Conservation (phyloP, 2,888 invertebrate species). For the Diachrysia chrysitis region DNA sequence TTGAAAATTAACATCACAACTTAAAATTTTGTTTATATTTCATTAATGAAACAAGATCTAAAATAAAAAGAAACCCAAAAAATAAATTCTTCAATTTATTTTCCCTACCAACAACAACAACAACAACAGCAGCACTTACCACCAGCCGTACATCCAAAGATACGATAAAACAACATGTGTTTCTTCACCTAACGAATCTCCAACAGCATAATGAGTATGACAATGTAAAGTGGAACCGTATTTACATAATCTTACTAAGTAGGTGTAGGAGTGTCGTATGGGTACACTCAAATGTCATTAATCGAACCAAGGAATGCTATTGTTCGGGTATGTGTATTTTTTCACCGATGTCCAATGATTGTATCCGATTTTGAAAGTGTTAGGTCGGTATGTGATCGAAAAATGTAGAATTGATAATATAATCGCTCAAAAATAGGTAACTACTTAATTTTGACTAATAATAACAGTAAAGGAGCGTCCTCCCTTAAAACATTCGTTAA, state of each 20-base stretch:
- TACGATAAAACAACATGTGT: conserved; percentile 88
- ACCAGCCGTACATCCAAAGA: conserved; percentile 61
- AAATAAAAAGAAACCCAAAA: too few relatives aligned
- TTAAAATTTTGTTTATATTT: too few relatives aligned
- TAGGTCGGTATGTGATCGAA: conserved; percentile 41
- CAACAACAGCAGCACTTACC: conserved; percentile 64
- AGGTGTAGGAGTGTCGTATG: conserved; percentile 82
- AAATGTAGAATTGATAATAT: background rate
- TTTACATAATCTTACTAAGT: conserved; percentile 89
- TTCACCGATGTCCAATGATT: conserved; percentile 77
- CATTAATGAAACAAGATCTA: too few relatives aligned
- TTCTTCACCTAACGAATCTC: conserved; percentile 90
- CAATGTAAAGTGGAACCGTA: conserved; percentile 87
- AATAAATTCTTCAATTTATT: too few relatives aligned
- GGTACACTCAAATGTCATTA: conserved; percentile 80
- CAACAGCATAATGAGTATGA: conserved; percentile 86
- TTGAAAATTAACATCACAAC: too few relatives aligned
- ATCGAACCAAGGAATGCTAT: conserved; percentile 87
- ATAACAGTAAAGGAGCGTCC: too few relatives aligned
- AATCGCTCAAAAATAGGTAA: background rate
- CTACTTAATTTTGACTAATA: too few relatives aligned
- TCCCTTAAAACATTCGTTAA: too few relatives aligned
- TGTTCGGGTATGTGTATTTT: conserved; percentile 81
- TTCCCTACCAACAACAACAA: too few relatives aligned
- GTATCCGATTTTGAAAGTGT: conserved; percentile 65